phyloP scores from a whole-genome alignment of 2,888 invertebrate genomes.

The Andrena minutula region DNA sequence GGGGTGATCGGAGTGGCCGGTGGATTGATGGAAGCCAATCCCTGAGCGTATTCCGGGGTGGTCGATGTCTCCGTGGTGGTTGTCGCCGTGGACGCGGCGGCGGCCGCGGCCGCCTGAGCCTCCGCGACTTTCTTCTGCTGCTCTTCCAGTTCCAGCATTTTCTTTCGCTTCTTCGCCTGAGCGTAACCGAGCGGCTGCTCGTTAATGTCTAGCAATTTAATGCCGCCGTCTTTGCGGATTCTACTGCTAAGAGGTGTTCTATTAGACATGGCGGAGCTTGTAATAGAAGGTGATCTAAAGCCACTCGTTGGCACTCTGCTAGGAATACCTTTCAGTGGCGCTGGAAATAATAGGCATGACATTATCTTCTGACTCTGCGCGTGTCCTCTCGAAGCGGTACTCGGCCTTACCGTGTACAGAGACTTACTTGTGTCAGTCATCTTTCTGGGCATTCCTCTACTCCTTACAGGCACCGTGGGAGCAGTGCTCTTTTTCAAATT shows the following conservation, averaged over 20 bases:
- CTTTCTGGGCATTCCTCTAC: conserved; percentile 93
- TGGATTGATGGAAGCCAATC: conserved; percentile 89
- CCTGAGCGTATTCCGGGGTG: conserved; percentile 94
- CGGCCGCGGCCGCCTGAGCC: conserved; percentile 84
- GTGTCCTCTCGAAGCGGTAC: background rate
- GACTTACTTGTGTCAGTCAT: conserved; percentile 97
- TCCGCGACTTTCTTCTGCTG: conserved; percentile 88
- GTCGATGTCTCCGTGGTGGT: conserved; percentile 82
- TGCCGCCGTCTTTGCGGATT: conserved; percentile 94
- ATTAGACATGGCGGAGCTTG: conserved; percentile 85
- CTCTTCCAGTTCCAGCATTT: conserved; percentile 90
- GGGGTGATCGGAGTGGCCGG: conserved; percentile 83
- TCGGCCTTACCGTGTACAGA: conserved; percentile 6
- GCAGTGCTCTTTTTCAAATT: conserved; percentile 95
- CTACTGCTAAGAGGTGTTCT: conserved; percentile 88
- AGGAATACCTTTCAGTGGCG: conserved; percentile 96
- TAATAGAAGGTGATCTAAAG: conserved; percentile 86
- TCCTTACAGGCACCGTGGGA: conserved; percentile 91
- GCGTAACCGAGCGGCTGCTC: conserved; percentile 95
- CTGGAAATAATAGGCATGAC: conserved; percentile 84
- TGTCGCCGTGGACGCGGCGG: conserved; percentile 78
- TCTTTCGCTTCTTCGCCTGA: conserved; percentile 94
- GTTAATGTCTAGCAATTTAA: conserved; percentile 96
- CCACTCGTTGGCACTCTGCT: conserved; percentile 91
- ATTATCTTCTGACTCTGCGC: background rate